phyloP scores from a whole-genome alignment of 2,797 vertebrate genomes.

The Xiphophorus birchmanni region DNA sequence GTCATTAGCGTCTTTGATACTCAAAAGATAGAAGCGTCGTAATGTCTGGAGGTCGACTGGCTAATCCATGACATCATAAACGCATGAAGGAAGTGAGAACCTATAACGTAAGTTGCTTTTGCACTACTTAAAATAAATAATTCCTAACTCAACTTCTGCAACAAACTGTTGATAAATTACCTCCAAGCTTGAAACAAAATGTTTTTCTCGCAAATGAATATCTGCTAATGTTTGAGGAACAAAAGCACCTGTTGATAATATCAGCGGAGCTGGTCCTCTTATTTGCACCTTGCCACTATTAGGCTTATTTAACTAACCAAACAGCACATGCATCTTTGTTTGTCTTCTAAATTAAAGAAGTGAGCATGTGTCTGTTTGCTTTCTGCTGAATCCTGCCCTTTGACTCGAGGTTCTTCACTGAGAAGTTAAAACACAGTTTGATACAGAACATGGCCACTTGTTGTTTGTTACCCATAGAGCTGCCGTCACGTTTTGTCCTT shows the following conservation, averaged over 20 bases:
- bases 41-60: background rate
- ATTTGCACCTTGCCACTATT: constrained; percentile 6
- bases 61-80: background rate
- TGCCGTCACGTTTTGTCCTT: background rate
- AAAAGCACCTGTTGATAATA: constrained; percentile 4
- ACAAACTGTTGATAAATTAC: background rate
- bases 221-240: background rate
- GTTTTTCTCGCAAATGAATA: background rate
- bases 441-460: background rate
- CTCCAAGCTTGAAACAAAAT: background rate
- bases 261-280: constrained; percentile 1
- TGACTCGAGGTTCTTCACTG: background rate
- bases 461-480: constrained; percentile 7
- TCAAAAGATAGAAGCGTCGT: background rate
- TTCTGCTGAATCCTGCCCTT: constrained; percentile 7
- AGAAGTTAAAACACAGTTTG: background rate
- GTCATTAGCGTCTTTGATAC: background rate
- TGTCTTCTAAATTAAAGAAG: constrained; percentile 8
- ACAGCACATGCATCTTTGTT: constrained; percentile 6
- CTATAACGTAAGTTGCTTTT: background rate
- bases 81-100: background rate
- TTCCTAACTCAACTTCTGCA: background rate
- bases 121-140: background rate
- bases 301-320: background rate
- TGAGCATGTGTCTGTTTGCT: constrained; percentile 4